phyloP scores from a whole-genome alignment of 2,888 invertebrate species.

The Allolobophora icterica region DNA sequence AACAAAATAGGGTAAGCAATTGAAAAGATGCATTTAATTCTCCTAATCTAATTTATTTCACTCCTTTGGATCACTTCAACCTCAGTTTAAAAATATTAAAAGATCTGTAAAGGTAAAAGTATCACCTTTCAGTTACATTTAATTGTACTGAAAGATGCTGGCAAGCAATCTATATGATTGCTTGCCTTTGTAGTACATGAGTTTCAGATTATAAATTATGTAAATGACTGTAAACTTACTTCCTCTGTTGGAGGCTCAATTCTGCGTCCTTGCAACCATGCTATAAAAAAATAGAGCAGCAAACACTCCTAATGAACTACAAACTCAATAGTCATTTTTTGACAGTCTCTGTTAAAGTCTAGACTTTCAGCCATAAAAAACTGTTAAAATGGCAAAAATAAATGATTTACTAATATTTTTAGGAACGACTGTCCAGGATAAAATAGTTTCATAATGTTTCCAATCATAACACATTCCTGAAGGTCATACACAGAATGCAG shows the following conservation, averaged over 20 bases:
- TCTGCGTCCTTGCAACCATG: conserved; percentile 3
- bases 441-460: background rate
- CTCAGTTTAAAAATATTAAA: too few species aligned
- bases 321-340: background rate
- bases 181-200: too few species aligned
- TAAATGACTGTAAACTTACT: background rate
- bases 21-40: too few species aligned
- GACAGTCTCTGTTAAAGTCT: background rate
- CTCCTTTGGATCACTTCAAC: too few species aligned
- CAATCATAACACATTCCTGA: background rate
- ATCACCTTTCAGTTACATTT: background rate
- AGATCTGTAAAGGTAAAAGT: background rate
- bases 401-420: background rate
- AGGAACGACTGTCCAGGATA: too few species aligned
- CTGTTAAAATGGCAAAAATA: background rate
- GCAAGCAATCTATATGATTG: background rate
- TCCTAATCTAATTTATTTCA: background rate
- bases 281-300: conserved; percentile 1
- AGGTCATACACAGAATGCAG: background rate
- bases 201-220: background rate
- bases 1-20: too few species aligned
- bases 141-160: background rate
- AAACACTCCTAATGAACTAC: background rate
- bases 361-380: background rate
- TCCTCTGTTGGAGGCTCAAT: conserved; percentile 11